These are phyloP conservation scores for Drosophila bocqueti DNA, from an alignment of 1,140 invertebrate genomes.

Conservation along the genomic window DNA sequence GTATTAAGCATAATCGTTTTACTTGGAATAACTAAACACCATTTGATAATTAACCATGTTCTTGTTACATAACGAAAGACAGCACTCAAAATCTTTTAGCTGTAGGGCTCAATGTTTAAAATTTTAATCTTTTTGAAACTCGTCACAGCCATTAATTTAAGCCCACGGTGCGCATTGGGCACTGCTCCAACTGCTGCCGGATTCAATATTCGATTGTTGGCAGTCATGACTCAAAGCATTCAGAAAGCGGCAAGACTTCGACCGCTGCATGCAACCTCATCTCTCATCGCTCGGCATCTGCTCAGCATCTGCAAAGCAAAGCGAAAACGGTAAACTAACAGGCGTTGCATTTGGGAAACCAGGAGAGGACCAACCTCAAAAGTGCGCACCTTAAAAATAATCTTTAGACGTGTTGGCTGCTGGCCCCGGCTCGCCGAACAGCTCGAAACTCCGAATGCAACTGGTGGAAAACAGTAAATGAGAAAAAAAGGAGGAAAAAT, in stretches of 20 bases:
- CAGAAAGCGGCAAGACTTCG: constrained; percentile 58
- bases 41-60: not conserved
- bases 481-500: constrained; percentile 67
- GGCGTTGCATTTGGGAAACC: constrained; percentile 82
- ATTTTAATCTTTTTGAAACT: not conserved
- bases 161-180: constrained; percentile 19
- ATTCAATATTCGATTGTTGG: constrained; percentile 76
- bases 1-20: not conserved
- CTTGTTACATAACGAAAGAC: not conserved
- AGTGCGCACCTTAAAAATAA: constrained; percentile 83
- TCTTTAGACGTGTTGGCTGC: constrained; percentile 77
- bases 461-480: constrained; percentile 54
- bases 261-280: constrained; percentile 78
- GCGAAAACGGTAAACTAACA: constrained; percentile 80
- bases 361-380: constrained; percentile 82
- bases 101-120: not conserved
- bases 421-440: constrained; percentile 9
- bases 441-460: constrained; percentile 40
- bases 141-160: not conserved
- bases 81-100: not conserved
- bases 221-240: constrained; percentile 81
- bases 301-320: constrained; percentile 33
- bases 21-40: not conserved
- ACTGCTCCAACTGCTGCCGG: constrained; percentile 55
- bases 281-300: constrained; percentile 71